Evolutionary conservation across 2,888 invertebrate genomes (phyloP), one percentile per base, ranked within the genome.

Genomic region (Brachyptera risi): DNA sequence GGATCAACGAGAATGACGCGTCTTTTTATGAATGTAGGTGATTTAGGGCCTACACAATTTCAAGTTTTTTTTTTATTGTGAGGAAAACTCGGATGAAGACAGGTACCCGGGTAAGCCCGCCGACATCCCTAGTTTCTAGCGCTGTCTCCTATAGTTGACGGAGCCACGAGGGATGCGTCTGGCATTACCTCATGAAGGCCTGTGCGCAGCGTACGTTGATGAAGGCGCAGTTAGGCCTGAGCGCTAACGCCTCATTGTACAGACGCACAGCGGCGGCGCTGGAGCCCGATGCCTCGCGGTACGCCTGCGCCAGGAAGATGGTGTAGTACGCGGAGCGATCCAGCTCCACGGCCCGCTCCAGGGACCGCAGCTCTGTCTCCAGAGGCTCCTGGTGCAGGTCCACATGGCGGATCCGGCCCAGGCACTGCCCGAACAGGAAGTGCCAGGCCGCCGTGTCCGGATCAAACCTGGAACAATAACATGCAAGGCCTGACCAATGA

Each of bases 191-290:
- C 40, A 38, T 38, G 40, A 38, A 38, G 4, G 15, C 44, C 21
- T 44, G 44, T 11, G 44, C 44, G 44, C 44, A 44, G 19, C 44
- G 44, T 21, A 44, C 44, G 44, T 44, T 44, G 15, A 44, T 44
- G 44, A 44, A 44, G 19, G 44, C 19, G 11, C 44, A 44, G 19
- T 44, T 19, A 11, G 44, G 44, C 3, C 21, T 17, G 2, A 44
- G 21, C 9, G 5, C 15, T 21, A 44, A 21, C 19, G 31, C 31
- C 11, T 31, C 7, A 7, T 31, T 11, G 31, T 31, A 31, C 7
- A 31, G 31, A 5, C 11, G 7, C 7, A 31, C 7, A 11, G 31
- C 31, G 31, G 7, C 7, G 31, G 19, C 21, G 4, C 15, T 5
- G 15, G 2, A 19, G 44, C 19, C 19, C 5, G 44, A 17, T 3